Evolutionary conservation across 64 coral and sea anemone species (phyloP).

Genomic region (Dendronephthya gigantea): DNA sequence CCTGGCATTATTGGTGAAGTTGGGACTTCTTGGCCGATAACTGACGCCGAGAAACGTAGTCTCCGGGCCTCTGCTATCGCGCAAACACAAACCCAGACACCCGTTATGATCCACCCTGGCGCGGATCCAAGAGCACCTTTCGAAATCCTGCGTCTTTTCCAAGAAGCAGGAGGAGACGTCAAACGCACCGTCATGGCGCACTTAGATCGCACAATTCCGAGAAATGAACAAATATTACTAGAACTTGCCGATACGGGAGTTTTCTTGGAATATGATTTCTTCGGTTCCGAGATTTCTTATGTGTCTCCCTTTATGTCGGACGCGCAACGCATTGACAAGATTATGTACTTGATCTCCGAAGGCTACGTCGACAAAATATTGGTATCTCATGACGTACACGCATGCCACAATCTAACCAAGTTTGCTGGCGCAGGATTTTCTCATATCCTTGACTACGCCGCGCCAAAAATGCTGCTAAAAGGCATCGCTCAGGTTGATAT

Average conservation of each 20-base stretch:
- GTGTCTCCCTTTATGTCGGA: conserved; percentile 50
- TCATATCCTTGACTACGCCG: conserved; percentile 66
- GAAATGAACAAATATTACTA: conserved; percentile 37
- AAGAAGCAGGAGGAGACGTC: conserved; percentile 81
- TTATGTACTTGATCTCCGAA: conserved; percentile 60
- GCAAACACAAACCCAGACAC: conserved; percentile 61
- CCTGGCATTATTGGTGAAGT: conserved; percentile 95
- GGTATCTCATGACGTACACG: conserved; percentile 82
- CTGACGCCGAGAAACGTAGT: conserved; percentile 68
- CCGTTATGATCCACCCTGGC: conserved; percentile 80
- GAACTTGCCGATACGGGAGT: conserved; percentile 57
- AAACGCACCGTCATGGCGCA: conserved; percentile 78
- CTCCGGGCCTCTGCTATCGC: conserved; percentile 60
- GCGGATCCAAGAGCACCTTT: conserved; percentile 48
- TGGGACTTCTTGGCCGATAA: conserved; percentile 59
- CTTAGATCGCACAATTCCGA: conserved; percentile 53
- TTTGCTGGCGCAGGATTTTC: conserved; percentile 91
- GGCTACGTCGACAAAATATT: conserved; percentile 63
- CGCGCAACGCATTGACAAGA: conserved; percentile 75
- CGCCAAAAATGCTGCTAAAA: conserved; percentile 80
- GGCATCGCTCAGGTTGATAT: conserved; percentile 59
- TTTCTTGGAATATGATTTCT: conserved; percentile 81
- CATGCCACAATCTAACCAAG: conserved; percentile 68
- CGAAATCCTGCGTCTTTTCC: conserved; percentile 57
- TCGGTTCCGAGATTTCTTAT: conserved; percentile 65